Evolutionary conservation across 2,113 vertebrate species (phyloP), one percentile per base, ranked within the genome.

Genomic region (Stictonetta naevosa): DNA sequence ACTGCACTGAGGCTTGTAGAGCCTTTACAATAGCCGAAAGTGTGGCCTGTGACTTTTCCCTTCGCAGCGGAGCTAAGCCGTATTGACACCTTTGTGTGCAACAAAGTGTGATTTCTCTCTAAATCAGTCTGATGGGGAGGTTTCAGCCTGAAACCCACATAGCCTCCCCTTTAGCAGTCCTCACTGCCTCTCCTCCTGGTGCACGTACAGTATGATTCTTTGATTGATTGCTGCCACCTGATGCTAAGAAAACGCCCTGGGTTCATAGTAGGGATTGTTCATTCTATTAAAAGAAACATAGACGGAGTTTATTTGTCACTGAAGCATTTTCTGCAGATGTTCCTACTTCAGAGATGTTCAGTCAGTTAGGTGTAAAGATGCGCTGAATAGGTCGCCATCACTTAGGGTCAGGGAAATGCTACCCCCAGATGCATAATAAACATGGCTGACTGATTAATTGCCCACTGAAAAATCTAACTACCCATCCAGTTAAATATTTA

Each of bases 201-300:
- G 88, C 95, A 92, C 60, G 55, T 95, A 91, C 78, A 95, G 81
- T 93, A 92, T 83, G 92, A 94, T 96, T 96, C 78, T 97, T 98
- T 98, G 98, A 98, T 98, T 98, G 98, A 98, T 98, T 98, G 97
- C 96, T 97, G 97, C 98, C 98, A 98, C 98, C 98, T 98, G 98
- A 98, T 98, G 98, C 98, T 97, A 96, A 97, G 97, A 97, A 98
- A 97, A 97, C 95, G 96, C 95, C 91, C 96, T 94, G 96, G 93
- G 97, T 97, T 98, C 97, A 97, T 98, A 94, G 83, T 98, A 97
- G 97, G 96, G 97, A 98, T 98, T 98, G 97, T 96, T 98, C 92
- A 95, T 97, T 98, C 98, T 98, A 98, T 98, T 98, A 98, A 98
- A 98, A 98, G 98, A 97, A 97, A 82, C 19, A 88, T 88, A 97